Conservation (phyloP, 2,113 vertebrate genomes). For the Orthonyx spaldingii region DNA sequence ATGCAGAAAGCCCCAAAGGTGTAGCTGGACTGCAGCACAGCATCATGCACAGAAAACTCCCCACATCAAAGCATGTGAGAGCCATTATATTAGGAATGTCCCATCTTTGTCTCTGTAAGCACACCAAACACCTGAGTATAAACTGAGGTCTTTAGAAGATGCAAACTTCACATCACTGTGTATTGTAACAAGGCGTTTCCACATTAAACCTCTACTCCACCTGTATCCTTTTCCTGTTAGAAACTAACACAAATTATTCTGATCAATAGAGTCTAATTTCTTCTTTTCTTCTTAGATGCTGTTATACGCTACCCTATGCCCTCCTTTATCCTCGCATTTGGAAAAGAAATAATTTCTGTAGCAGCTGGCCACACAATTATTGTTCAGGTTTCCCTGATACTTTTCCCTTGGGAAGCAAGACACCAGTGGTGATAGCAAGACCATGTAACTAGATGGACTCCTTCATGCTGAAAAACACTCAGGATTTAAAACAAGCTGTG, state of each 20-base stretch:
- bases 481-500: conserved; percentile 16
- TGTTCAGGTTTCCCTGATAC: background rate
- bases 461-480: conserved; percentile 16
- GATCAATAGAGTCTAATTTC: background rate
- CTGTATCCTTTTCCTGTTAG: background rate
- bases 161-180: background rate
- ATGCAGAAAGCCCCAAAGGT: background rate
- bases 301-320: background rate
- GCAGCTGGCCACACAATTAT: background rate
- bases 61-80: background rate
- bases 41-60: background rate
- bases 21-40: background rate
- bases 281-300: background rate
- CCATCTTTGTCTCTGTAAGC: background rate
- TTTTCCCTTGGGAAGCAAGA: background rate
- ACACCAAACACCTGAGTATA: background rate
- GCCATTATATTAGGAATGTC: background rate
- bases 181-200: background rate
- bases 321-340: background rate
- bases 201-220: background rate
- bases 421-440: background rate
- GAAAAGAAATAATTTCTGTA: background rate
- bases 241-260: background rate
- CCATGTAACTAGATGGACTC: background rate
- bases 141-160: background rate